Conservation (phyloP, 2,888 invertebrate species). For the Xanthia icteritia region DNA sequence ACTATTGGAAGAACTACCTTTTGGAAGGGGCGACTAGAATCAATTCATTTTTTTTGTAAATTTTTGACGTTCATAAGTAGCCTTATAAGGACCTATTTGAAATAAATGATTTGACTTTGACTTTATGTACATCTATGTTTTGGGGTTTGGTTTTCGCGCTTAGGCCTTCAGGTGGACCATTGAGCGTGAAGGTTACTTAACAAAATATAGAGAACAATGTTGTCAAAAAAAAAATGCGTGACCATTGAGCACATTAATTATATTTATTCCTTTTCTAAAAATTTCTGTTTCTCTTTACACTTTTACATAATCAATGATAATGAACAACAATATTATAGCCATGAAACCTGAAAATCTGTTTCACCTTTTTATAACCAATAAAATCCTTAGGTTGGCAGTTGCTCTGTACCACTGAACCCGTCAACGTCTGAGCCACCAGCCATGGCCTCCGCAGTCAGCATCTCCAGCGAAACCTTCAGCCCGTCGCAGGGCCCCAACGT, state of each 20-base stretch:
- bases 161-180: too few relatives aligned
- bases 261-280: background rate
- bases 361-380: background rate
- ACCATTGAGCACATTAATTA: background rate
- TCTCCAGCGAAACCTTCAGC: constrained; percentile 96
- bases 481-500: constrained; percentile 94
- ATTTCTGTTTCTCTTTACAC: background rate
- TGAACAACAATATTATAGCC: background rate
- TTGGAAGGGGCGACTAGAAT: too few relatives aligned
- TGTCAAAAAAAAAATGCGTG: background rate
- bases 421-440: constrained; percentile 91
- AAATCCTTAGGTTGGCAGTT: constrained; percentile 90
- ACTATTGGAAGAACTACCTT: too few relatives aligned
- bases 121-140: too few relatives aligned
- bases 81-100: too few relatives aligned
- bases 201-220: background rate
- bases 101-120: too few relatives aligned
- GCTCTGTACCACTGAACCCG: constrained; percentile 94
- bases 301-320: background rate
- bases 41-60: too few relatives aligned
- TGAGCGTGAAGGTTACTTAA: too few relatives aligned
- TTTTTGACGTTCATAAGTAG: too few relatives aligned
- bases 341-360: background rate
- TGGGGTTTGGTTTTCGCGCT: too few relatives aligned
- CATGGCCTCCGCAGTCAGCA: constrained; percentile 94